Percentiles rank a stretch among this genome's conserved stretches.
phyloP scores from a whole-genome alignment of 2,888 invertebrate species.

The Noctua fimbriata region DNA sequence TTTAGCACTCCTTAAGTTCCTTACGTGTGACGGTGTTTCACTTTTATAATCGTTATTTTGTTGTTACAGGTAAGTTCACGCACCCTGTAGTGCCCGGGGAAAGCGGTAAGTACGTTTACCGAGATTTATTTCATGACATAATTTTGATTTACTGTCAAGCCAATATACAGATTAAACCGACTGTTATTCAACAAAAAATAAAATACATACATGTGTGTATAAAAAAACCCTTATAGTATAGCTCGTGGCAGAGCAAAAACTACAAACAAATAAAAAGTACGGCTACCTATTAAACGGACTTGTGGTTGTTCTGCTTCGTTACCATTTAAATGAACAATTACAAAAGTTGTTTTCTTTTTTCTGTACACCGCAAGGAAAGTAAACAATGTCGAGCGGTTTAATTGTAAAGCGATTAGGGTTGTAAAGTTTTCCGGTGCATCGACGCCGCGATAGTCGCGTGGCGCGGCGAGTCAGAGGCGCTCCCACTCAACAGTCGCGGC shows the following conservation, averaged over 20 bases:
- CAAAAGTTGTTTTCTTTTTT: constrained; percentile 59
- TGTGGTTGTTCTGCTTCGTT: constrained; percentile 55
- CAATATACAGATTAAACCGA: constrained; percentile 6
- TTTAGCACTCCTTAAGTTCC: constrained; percentile 71
- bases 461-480: constrained; percentile 80
- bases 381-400: constrained; percentile 84
- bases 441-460: constrained; percentile 81
- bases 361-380: constrained; percentile 79
- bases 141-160: constrained; percentile 23
- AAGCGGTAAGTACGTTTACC: constrained; percentile 65
- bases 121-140: constrained; percentile 43
- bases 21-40: constrained; percentile 66
- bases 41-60: constrained; percentile 73
- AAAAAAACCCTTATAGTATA: not conserved
- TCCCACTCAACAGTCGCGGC: constrained; percentile 84
- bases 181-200: not conserved
- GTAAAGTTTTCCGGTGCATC: constrained; percentile 89
- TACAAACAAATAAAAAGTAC: constrained; percentile 13
- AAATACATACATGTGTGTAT: not conserved
- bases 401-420: constrained; percentile 88
- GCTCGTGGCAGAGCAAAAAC: constrained; percentile 9
- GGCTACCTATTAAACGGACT: constrained; percentile 21
- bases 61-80: constrained; percentile 77
- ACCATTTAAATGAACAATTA: constrained; percentile 62
- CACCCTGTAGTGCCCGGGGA: constrained; percentile 39